Evolutionary conservation across 2,797 vertebrate genomes (phyloP), one percentile per base, ranked within the genome.

Genomic region (Tenualosa thibaudeaui): DNA sequence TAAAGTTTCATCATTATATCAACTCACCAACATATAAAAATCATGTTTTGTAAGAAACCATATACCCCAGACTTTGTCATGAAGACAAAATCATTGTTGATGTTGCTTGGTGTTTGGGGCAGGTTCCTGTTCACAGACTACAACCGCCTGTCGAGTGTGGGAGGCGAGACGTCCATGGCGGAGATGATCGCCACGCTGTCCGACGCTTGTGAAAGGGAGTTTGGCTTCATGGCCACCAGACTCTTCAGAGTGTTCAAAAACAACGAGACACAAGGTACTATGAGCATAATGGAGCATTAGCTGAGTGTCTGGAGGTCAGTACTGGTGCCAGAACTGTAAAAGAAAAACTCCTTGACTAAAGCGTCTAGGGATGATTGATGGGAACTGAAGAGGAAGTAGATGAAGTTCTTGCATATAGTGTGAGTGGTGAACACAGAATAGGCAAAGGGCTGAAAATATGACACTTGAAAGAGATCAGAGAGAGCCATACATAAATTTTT

Each of bases 81-180:
- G 31, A 31, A 31, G 31, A 31, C 31, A 1, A 31, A 31, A 31
- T 31, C 31, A 22, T 17, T 78, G 71, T 12, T 22, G 5, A 5
- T 78, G 17, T 78, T 78, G 37, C 22, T 9, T 9, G 22, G 22
- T 24, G 22, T n/a, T n/a, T n/a, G 40, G 40, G 83, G 49, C 90
- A 99, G 98, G 92, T 99, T 99, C 94, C 91, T 99, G 89, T 99
- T 99, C 90, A 99, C 98, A 0, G 98, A 99, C 91, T 99, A 99
- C 91, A 99, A 98, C 87, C 96, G 98, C 53, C 94, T 99, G 89
- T 99, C 98, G 88, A 99, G 98, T 78, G 97, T 99, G 62, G 98
- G 98, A 50, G 98, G 98, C 85, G 98, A 99, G 91, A 99, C 98
- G 0, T 99, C 98, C 24, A 93, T 99, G 97, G 98, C 98, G n/a